Evolutionary conservation across 2,113 vertebrate genomes (phyloP).

Genomic region (Daphoenositta chrysoptera): DNA sequence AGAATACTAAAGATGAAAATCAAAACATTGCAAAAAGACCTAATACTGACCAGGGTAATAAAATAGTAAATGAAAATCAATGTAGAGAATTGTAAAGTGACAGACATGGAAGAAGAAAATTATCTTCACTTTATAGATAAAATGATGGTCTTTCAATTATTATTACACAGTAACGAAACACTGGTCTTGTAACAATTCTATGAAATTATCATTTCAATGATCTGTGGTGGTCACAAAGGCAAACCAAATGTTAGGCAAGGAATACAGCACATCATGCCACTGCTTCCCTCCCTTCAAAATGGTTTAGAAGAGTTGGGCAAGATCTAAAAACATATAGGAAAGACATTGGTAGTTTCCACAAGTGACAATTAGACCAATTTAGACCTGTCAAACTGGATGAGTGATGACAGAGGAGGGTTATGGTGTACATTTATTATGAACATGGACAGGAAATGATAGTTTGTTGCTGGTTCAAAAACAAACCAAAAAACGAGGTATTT

Average conservation of each 20-base stretch:
- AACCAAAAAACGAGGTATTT: background rate
- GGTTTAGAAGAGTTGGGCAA: background rate
- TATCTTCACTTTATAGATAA: background rate
- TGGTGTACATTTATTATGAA: background rate
- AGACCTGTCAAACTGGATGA: background rate
- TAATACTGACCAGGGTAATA: background rate
- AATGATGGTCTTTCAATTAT: background rate
- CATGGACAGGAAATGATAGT: background rate
- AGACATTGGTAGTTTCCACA: background rate
- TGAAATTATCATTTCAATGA: background rate
- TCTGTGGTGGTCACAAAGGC: background rate
- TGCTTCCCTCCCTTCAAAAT: background rate
- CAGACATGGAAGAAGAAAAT: background rate
- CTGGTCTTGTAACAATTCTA: background rate
- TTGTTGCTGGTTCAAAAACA: background rate
- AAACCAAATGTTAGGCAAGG: background rate
- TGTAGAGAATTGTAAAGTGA: background rate
- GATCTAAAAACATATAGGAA: background rate
- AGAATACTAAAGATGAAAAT: background rate
- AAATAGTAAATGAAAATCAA: background rate
- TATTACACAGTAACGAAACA: background rate
- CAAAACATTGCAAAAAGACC: background rate
- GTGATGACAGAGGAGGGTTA: background rate
- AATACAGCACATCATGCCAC: background rate
- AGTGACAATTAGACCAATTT: background rate